Evolutionary conservation across 1,140 invertebrate species (phyloP).

Genomic region (Drosophila parvula): DNA sequence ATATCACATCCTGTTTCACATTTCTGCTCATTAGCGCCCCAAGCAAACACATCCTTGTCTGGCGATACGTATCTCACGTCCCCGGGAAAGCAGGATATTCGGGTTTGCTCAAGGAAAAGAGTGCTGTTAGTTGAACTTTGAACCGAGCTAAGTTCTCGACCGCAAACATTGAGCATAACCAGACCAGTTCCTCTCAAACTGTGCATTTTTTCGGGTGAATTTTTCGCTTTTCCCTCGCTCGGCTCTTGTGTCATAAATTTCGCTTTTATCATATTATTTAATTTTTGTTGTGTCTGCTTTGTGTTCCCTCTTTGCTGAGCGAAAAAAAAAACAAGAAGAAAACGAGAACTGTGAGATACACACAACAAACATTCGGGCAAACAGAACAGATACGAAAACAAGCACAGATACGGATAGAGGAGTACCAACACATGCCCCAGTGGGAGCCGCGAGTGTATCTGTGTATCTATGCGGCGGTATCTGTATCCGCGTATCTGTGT

Average conservation of each 20-base stretch:
- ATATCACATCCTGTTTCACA: slow-evolving; percentile 18
- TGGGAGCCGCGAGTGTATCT: slow-evolving; percentile 46
- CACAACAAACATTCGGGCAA: slow-evolving; percentile 30
- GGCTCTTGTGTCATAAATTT: slow-evolving; percentile 77
- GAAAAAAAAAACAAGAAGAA: slow-evolving; percentile 26
- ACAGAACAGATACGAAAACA: slow-evolving; percentile 16
- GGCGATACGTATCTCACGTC: background rate
- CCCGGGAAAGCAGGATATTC: slow-evolving; percentile 64
- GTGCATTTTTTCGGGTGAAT: slow-evolving; percentile 29
- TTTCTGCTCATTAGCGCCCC: slow-evolving; percentile 21
- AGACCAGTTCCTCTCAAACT: slow-evolving; percentile 36
- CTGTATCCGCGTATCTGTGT: slow-evolving; percentile 27
- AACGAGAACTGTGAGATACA: slow-evolving; percentile 45
- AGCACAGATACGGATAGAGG: slow-evolving; percentile 18
- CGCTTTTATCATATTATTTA: slow-evolving; percentile 82
- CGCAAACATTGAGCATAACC: slow-evolving; percentile 31
- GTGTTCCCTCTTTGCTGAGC: slow-evolving; percentile 32
- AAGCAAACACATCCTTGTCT: background rate
- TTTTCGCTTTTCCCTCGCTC: slow-evolving; percentile 27
- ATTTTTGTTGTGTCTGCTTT: slow-evolving; percentile 66
- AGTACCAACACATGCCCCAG: slow-evolving; percentile 44
- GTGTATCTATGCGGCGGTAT: slow-evolving; percentile 14
- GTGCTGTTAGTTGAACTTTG: slow-evolving; percentile 54
- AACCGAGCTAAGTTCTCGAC: slow-evolving; percentile 46
- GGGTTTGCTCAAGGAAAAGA: slow-evolving; percentile 41